Percentiles rank a stretch among this genome's conserved stretches.
Evolutionary conservation across 2,888 invertebrate genomes (phyloP).

Genomic region (Rhingia rostrata): DNA sequence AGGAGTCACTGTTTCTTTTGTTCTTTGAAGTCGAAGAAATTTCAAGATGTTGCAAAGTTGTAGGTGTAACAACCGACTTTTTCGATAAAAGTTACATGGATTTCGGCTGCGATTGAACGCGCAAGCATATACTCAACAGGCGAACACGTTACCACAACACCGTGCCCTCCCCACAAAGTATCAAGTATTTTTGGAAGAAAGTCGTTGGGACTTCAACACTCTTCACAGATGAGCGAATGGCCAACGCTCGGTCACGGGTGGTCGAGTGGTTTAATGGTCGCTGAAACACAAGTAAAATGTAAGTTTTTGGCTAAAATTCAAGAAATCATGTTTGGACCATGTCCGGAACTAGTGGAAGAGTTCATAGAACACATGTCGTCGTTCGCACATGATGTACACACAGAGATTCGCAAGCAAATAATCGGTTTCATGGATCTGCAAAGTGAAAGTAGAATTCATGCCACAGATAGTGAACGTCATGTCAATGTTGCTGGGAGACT

Average conservation of each 20-base stretch:
- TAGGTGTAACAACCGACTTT: too few species aligned
- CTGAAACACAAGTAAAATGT: constrained; percentile 78
- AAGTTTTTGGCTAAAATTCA: constrained; percentile 89
- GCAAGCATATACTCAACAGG: too few species aligned
- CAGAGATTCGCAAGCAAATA: constrained; percentile 93
- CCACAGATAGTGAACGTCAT: constrained; percentile 92
- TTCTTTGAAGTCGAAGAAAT: too few species aligned
- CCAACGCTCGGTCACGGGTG: constrained; percentile 81
- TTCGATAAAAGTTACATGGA: too few species aligned
- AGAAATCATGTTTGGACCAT: constrained; percentile 92
- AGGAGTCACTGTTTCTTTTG: too few species aligned
- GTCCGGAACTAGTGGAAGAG: constrained; percentile 91
- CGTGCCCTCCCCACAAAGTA: too few species aligned
- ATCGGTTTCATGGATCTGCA: constrained; percentile 97
- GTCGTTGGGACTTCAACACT: constrained; percentile 81
- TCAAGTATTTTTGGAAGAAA: not conserved
- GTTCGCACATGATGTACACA: constrained; percentile 91
- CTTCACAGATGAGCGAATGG: constrained; percentile 82
- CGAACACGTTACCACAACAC: too few species aligned
- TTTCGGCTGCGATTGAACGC: too few species aligned
- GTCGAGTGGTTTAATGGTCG: constrained; percentile 81
- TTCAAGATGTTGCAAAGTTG: too few species aligned
- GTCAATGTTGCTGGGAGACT: constrained; percentile 90
- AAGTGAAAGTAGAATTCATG: constrained; percentile 90
- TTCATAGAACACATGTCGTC: constrained; percentile 95